Conservation (phyloP, 2,113 vertebrate genomes). For the Rafetus swinhoei region DNA sequence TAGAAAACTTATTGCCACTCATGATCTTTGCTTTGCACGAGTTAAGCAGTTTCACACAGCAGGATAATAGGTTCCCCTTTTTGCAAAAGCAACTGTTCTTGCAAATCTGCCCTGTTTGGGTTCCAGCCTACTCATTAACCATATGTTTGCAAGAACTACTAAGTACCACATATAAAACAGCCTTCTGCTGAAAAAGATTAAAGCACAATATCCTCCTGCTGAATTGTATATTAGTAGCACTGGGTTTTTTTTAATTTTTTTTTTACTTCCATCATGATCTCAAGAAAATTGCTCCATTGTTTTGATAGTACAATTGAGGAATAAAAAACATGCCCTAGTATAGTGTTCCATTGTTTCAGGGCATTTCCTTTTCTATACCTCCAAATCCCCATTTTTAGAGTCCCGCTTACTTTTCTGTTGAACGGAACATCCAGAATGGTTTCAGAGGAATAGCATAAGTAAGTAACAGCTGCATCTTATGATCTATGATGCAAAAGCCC, state of each 20-base stretch:
- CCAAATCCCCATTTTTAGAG: accelerated
- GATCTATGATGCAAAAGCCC: background rate
- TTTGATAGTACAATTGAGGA: background rate
- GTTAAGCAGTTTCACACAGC: slow-evolving; percentile 27
- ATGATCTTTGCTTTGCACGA: background rate
- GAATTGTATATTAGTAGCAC: slow-evolving; percentile 40
- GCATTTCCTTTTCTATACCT: background rate
- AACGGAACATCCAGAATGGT: accelerated
- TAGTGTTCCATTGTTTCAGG: background rate
- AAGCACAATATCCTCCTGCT: slow-evolving; percentile 32
- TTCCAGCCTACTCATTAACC: slow-evolving; percentile 2
- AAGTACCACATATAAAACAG: slow-evolving; percentile 7
- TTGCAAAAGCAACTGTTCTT: background rate
- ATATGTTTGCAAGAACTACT: background rate
- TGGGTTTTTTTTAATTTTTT: slow-evolving; percentile 23
- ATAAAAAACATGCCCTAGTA: background rate
- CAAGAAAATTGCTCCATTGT: background rate
- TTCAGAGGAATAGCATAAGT: background rate
- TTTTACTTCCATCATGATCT: background rate
- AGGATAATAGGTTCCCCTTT: background rate
- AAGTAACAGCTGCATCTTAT: background rate
- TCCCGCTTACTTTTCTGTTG: background rate
- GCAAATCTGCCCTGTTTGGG: background rate
- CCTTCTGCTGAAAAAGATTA: slow-evolving; percentile 41
- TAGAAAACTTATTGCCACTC: background rate